These are phyloP conservation scores for Mythimna vitellina DNA, from an alignment of 2,888 invertebrate species.

Conservation along the genomic window DNA sequence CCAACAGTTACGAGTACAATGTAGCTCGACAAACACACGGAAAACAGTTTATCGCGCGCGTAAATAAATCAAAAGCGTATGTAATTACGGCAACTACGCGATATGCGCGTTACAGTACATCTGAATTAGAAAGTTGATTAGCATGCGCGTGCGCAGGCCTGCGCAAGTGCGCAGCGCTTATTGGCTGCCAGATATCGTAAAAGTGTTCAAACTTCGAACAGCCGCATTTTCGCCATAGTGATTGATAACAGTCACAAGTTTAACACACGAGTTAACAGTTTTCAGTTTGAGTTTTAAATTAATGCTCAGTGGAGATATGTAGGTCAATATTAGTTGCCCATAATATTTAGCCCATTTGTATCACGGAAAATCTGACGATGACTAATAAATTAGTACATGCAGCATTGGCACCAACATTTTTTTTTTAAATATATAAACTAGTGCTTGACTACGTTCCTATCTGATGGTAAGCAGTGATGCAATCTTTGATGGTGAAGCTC, in stretches of 20 bases:
- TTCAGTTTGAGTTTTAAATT: constrained; percentile 39
- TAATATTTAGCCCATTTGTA: too few relatives aligned
- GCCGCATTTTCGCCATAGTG: constrained; percentile 53
- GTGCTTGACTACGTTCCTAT: too few relatives aligned
- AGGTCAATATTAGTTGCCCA: background rate
- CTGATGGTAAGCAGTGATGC: too few relatives aligned
- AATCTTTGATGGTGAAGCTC: too few relatives aligned
- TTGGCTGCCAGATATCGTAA: constrained; percentile 67
- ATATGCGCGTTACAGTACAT: constrained; percentile 63
- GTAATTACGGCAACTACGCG: constrained; percentile 70
- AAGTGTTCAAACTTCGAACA: constrained; percentile 54
- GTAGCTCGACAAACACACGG: constrained; percentile 45
- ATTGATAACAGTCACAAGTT: constrained; percentile 69
- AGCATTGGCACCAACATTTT: too few relatives aligned
- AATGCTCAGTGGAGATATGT: background rate
- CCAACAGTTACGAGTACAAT: constrained; percentile 32
- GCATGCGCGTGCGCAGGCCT: constrained; percentile 55
- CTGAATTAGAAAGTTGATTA: constrained; percentile 69
- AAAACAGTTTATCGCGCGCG: constrained; percentile 52
- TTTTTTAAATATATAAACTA: too few relatives aligned
- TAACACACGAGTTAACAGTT: background rate
- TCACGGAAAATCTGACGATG: too few relatives aligned
- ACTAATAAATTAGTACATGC: too few relatives aligned
- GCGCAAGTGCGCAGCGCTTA: constrained; percentile 52
- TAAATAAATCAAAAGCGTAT: constrained; percentile 68